Evolutionary conservation across 2,797 vertebrate species (phyloP).

Genomic region (Parauchenoglanis punctatus): DNA sequence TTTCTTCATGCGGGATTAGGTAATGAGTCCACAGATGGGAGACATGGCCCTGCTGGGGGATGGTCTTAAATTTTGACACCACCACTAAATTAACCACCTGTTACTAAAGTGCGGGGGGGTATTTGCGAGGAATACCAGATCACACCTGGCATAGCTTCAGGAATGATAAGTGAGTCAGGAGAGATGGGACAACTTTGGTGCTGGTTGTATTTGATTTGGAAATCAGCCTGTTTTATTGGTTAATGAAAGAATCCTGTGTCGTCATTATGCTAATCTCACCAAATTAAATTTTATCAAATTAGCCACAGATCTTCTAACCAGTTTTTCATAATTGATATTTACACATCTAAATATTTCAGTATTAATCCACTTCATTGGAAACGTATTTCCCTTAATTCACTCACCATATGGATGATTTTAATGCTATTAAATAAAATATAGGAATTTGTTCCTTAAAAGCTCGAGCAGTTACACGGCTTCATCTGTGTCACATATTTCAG

Average conservation of each 20-base stretch:
- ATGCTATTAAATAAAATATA: background rate
- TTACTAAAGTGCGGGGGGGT: constrained; percentile 38
- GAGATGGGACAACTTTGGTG: constrained; percentile 14
- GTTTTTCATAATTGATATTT: constrained; percentile 13
- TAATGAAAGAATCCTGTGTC: constrained; percentile 25
- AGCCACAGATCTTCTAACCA: background rate
- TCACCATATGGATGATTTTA: background rate
- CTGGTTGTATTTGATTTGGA: constrained; percentile 37
- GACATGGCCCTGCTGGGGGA: constrained; percentile 15
- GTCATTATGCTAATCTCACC: constrained; percentile 33
- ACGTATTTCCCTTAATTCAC: background rate
- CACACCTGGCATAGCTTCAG: constrained; percentile 30
- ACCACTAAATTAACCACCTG: constrained; percentile 58
- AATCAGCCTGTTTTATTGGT: constrained; percentile 43
- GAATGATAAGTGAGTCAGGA: constrained; percentile 35
- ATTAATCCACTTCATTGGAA: background rate
- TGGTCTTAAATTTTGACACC: constrained; percentile 43
- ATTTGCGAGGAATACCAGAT: constrained; percentile 44
- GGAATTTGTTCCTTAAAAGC: background rate
- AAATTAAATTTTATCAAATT: constrained; percentile 35
- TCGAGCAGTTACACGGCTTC: background rate
- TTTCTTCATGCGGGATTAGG: constrained; percentile 50
- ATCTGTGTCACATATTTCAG: constrained; percentile 47
- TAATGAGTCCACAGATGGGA: constrained; percentile 49
- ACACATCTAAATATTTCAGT: background rate